phyloP scores from a whole-genome alignment of 35 echinoderm and acorn worm genomes.

The Antedon bifida region DNA sequence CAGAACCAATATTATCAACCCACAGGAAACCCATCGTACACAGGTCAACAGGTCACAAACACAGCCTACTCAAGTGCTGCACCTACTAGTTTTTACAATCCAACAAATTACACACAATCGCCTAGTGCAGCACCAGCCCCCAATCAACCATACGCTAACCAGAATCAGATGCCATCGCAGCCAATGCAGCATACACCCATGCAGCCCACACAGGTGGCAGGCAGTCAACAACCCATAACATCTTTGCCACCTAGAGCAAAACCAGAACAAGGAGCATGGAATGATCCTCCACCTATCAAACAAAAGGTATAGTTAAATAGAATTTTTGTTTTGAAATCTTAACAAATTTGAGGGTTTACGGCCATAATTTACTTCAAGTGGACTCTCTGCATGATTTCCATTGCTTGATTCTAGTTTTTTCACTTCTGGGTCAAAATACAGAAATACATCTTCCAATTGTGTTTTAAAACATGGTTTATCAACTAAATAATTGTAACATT shows the following conservation, averaged over 20 bases:
- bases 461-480: no score
- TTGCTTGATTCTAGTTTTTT: no score
- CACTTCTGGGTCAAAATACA: no score
- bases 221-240: background rate
- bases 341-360: no score
- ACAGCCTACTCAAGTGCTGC: background rate
- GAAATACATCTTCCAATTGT: no score
- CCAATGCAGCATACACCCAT: conserved; percentile 4
- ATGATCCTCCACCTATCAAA: conserved; percentile 78
- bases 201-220: background rate
- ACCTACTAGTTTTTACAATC: background rate
- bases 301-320: conserved; percentile 39
- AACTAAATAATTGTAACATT: no score
- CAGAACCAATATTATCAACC: background rate
- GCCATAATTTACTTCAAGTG: no score
- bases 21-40: background rate
- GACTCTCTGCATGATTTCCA: no score
- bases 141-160: conserved; percentile 18
- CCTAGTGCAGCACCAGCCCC: conserved; percentile 35
- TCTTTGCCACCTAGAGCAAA: conserved; percentile 3
- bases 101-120: background rate
- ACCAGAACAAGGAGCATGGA: conserved; percentile 46
- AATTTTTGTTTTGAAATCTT: no score
- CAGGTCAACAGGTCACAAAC: background rate
- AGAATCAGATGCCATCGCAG: conserved; percentile 8